Base-by-base conservation (phyloP, 2,888 invertebrate species). In the Craniophora ligustri region DNA sequence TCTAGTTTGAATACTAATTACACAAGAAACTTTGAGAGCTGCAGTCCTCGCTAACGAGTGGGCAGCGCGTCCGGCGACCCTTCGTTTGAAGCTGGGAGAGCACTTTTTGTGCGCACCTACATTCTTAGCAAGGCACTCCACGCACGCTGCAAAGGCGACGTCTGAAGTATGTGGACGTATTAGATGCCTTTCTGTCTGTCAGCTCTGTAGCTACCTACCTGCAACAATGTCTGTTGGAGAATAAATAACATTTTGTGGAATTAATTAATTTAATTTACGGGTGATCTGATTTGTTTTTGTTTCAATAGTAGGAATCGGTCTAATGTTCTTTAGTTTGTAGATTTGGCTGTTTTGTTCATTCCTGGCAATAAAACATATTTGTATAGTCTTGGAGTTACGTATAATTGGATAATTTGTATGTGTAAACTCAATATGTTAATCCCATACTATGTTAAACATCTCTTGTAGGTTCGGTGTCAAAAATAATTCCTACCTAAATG, bases 21-120 rank as follows among this genome's bases (percentile, higher is more conserved):
- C 15, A 19, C 14, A 8, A 3, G 44, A n/a, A 60, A 76, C 58
- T 82, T 91, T 89, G 86, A 77, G 75, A 72, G 47, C 19, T 78
- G 5, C 47, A 67, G 78, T 1, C 45, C 44, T 42, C 66, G 82
- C 79, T 89, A 89, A 87, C 88, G 87, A 89, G 86, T 75, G 78
- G 76, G 73, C 79, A 79, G 78, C 44, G 35, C 76, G 86, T 82
- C 83, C 81, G 78, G 79, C 81, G 80, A 86, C 90, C 89, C 88
- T 87, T 83, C 84, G 89, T 89, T 90, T 89, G 89, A 88, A 85
- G 84, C 84, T 75, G 74, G 71, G 74, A 42, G 78, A 83, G 84
- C 81, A 87, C 82, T 90, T 90, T 92, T 91, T 90, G 87, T 83
- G 84, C 85, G 85, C 84, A 83, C 86, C 84, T 86, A 86, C 88